Percentiles rank a stretch among this genome's conserved stretches.
Evolutionary conservation across 2,888 invertebrate species (phyloP).

Genomic region (Acheta domesticus): DNA sequence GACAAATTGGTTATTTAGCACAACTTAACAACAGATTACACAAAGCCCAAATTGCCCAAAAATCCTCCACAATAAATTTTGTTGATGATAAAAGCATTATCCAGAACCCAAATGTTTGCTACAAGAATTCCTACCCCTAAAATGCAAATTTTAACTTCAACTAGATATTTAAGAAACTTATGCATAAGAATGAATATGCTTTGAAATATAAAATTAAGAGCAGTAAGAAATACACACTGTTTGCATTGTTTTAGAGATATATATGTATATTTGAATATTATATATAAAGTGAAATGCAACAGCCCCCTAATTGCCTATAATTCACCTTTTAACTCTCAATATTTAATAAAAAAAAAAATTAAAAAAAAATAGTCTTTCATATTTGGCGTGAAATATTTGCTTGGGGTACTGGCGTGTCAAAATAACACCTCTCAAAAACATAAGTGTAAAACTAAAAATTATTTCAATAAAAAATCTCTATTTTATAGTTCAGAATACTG

Average conservation of each 20-base stretch:
- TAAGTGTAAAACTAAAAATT: not conserved
- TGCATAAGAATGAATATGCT: not conserved
- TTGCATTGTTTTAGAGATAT: constrained; percentile 18
- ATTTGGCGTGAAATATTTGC: constrained; percentile 30
- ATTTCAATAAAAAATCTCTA: constrained; percentile 21
- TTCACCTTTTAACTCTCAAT: constrained; percentile 28
- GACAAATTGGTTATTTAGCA: not conserved
- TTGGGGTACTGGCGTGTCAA: constrained; percentile 34
- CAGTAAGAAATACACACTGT: constrained; percentile 4
- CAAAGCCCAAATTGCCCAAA: not conserved
- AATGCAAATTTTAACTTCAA: constrained; percentile 4
- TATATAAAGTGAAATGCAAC: constrained; percentile 30
- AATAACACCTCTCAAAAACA: constrained; percentile 3
- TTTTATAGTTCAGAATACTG: too few species aligned
- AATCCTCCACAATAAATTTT: not conserved
- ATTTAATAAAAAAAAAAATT: not conserved
- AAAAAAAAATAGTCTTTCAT: constrained; percentile 20
- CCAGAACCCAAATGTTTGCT: not conserved
- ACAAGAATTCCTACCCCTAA: not conserved
- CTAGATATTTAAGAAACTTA: constrained; percentile 18
- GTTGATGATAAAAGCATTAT: constrained; percentile 3
- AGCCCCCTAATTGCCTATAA: constrained; percentile 34
- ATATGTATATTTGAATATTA: not conserved
- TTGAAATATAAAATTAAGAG: not conserved
- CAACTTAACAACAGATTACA: not conserved